Evolutionary conservation across 2,797 vertebrate species (phyloP).

Genomic region (Psittacula derbiana): DNA sequence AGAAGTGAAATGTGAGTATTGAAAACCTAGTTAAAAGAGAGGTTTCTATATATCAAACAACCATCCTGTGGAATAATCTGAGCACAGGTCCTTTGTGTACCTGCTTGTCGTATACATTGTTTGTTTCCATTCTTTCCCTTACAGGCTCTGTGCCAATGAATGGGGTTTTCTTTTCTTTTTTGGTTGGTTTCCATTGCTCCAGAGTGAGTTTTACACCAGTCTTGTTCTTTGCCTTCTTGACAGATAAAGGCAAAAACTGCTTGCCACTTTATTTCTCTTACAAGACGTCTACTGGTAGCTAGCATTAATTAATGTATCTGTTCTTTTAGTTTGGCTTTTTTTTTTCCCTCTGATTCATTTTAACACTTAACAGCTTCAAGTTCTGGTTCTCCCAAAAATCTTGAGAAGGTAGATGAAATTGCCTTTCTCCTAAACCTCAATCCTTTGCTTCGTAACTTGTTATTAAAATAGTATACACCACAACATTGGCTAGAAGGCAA

Average conservation of each 20-base stretch:
- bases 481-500: neutral
- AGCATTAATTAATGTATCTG: neutral
- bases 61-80: neutral
- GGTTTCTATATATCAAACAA: neutral
- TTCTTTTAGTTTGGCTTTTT: neutral
- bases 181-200: neutral
- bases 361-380: neutral
- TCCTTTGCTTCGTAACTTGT: neutral
- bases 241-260: neutral
- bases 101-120: accelerated
- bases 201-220: neutral
- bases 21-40: neutral
- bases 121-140: neutral
- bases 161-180: neutral
- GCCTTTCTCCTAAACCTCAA: neutral
- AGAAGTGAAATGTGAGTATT: neutral
- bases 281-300: neutral
- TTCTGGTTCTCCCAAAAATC: neutral
- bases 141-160: neutral
- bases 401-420: neutral
- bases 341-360: neutral
- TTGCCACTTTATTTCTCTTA: neutral
- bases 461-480: neutral
- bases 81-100: neutral
- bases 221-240: neutral